Evolutionary conservation across 1,140 invertebrate genomes (phyloP).

Genomic region (Drosophila punjabiensis): DNA sequence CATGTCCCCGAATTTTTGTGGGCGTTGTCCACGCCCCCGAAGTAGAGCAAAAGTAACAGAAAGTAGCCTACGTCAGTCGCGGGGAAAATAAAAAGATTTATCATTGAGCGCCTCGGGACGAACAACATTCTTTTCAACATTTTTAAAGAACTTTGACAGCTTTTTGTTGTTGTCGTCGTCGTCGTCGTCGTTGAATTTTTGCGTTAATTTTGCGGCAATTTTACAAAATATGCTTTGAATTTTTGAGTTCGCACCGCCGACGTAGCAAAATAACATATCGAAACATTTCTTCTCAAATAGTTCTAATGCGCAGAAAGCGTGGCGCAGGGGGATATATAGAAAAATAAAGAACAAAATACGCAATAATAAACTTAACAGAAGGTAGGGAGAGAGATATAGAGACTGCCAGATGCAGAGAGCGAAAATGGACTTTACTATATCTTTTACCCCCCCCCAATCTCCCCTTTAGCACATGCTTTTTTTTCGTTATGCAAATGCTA

Average conservation of each 20-base stretch:
- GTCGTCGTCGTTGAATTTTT: constrained; percentile 26
- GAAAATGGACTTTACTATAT: constrained; percentile 8
- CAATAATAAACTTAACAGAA: constrained; percentile 43
- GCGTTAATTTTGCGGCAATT: constrained; percentile 75
- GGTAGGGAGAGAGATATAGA: not conserved
- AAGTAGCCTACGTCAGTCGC: constrained; percentile 38
- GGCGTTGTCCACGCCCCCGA: constrained; percentile 23
- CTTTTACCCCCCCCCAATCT: not conserved
- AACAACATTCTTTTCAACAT: constrained; percentile 44
- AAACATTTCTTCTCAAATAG: constrained; percentile 30
- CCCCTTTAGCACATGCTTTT: not conserved
- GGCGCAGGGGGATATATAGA: not conserved
- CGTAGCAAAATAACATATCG: constrained; percentile 26
- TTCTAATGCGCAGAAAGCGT: constrained; percentile 22
- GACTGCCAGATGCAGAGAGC: constrained; percentile 5
- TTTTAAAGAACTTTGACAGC: constrained; percentile 32
- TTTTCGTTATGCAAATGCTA: constrained; percentile 61
- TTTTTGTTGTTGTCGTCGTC: constrained; percentile 5
- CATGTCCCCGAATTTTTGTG: constrained; percentile 17
- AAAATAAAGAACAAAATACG: constrained; percentile 64
- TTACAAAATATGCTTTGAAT: constrained; percentile 70
- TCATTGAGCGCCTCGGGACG: constrained; percentile 23
- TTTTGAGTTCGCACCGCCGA: constrained; percentile 22
- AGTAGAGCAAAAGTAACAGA: not conserved
- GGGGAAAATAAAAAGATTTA: constrained; percentile 21